Conservation (phyloP, 2,797 vertebrate species). For the Mallotus villosus region DNA sequence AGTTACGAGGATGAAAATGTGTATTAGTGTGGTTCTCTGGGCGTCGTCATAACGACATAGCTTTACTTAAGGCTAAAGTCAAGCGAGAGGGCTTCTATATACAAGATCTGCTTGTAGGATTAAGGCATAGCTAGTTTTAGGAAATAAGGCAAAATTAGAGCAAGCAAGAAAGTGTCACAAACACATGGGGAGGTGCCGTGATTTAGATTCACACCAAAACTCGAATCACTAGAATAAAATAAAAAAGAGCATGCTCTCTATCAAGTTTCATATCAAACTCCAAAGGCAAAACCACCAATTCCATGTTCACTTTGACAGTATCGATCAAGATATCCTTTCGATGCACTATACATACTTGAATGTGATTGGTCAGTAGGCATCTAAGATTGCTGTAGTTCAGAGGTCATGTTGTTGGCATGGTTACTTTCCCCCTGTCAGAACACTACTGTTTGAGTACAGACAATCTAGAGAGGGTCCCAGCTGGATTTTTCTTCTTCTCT, state of each 20-base stretch:
- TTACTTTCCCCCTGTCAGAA: too few relatives aligned
- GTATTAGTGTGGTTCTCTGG: constrained; percentile 45
- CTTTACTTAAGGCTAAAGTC: constrained; percentile 50
- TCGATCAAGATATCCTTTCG: too few relatives aligned
- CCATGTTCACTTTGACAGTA: too few relatives aligned
- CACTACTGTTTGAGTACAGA: not conserved
- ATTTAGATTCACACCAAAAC: constrained; percentile 13
- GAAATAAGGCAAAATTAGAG: constrained; percentile 44
- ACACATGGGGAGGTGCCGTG: constrained; percentile 21
- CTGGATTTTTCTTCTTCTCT: not conserved
- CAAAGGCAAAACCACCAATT: too few relatives aligned
- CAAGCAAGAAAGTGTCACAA: constrained; percentile 48
- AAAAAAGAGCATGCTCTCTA: not conserved
- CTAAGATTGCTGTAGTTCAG: too few relatives aligned
- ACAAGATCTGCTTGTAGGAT: constrained; percentile 49
- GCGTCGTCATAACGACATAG: constrained; percentile 32
- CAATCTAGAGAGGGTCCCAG: constrained; percentile 13
- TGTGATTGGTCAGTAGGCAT: too few relatives aligned
- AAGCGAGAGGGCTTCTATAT: constrained; percentile 51
- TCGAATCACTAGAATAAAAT: not conserved
- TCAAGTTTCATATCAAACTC: too few relatives aligned
- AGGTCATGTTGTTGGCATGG: constrained; percentile 19
- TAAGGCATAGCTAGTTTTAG: constrained; percentile 47
- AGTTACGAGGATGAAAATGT: not conserved
- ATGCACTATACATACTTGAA: too few relatives aligned